Evolutionary conservation across 2,888 invertebrate species (phyloP).

Genomic region (Brachylomia viminalis): DNA sequence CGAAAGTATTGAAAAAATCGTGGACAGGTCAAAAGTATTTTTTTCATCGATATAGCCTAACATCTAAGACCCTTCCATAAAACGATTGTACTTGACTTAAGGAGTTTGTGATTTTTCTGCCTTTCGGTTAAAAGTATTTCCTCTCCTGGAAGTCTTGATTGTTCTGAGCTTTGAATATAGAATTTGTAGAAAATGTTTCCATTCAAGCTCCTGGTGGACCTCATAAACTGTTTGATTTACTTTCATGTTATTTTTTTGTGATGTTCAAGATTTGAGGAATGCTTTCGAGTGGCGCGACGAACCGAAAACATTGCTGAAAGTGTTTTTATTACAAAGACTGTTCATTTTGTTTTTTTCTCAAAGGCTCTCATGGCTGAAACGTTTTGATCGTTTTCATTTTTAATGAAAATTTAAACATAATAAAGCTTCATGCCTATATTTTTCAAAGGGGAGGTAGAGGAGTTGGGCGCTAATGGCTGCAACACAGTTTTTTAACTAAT

Average conservation of each 20-base stretch:
- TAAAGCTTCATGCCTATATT: background rate
- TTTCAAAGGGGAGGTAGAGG: background rate
- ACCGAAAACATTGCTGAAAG: constrained; percentile 14
- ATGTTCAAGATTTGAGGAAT: constrained; percentile 12
- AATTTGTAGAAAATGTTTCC: constrained; percentile 40
- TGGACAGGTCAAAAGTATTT: constrained; percentile 33
- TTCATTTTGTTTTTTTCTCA: background rate
- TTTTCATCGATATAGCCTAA: constrained; percentile 42
- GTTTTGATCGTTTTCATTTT: background rate
- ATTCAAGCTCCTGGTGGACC: constrained; percentile 7
- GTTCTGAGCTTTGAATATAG: constrained; percentile 34
- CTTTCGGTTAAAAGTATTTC: constrained; percentile 13
- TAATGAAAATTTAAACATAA: background rate
- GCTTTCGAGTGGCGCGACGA: constrained; percentile 2
- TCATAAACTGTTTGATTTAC: constrained; percentile 19
- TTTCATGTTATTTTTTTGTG: constrained; percentile 22
- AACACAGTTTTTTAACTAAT: no score
- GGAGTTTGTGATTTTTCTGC: constrained; percentile 1
- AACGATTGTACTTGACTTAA: background rate
- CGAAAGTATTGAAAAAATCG: constrained; percentile 33
- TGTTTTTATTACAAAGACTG: constrained; percentile 17
- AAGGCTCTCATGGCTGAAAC: no score
- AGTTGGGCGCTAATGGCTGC: no score
- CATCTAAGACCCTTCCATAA: constrained; percentile 20
- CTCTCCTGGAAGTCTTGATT: constrained; percentile 24